phyloP scores from a whole-genome alignment of 1,140 invertebrate genomes.

The Brachionus rubens region DNA sequence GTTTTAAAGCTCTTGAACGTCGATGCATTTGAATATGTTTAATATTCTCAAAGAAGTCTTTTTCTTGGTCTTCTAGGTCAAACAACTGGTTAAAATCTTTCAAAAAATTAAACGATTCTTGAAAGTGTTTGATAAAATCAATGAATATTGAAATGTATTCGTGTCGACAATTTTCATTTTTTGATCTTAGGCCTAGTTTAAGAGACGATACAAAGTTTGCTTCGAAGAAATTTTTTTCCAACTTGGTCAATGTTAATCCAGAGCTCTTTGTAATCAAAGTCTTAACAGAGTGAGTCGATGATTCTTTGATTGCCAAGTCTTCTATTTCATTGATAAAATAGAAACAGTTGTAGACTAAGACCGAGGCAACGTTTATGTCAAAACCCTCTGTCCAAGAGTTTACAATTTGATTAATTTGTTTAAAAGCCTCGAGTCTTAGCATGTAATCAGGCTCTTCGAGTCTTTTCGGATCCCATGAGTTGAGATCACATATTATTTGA shows the following conservation, averaged over 20 bases:
- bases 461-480: conserved; percentile 78
- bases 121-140: conserved; percentile 60
- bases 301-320: conserved; percentile 42
- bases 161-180: conserved; percentile 62
- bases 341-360: conserved; percentile 77
- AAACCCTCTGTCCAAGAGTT: conserved; percentile 61
- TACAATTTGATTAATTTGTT: conserved; percentile 67
- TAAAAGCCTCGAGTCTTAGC: conserved; percentile 67
- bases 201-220: conserved; percentile 12
- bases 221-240: conserved; percentile 15
- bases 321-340: conserved; percentile 69
- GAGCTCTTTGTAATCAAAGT: not conserved
- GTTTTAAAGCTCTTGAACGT: conserved; percentile 72
- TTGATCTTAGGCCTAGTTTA: not conserved
- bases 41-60: conserved; percentile 91
- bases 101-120: conserved; percentile 47
- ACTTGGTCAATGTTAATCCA: not conserved
- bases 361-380: conserved; percentile 67
- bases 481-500: conserved; percentile 62
- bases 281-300: conserved; percentile 34
- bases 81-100: conserved; percentile 71
- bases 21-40: conserved; percentile 78
- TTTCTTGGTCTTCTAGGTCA: conserved; percentile 73
- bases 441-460: conserved; percentile 88
- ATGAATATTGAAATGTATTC: conserved; percentile 75